Conservation (phyloP, 2,888 invertebrate species). For the Archips xylosteana region DNA sequence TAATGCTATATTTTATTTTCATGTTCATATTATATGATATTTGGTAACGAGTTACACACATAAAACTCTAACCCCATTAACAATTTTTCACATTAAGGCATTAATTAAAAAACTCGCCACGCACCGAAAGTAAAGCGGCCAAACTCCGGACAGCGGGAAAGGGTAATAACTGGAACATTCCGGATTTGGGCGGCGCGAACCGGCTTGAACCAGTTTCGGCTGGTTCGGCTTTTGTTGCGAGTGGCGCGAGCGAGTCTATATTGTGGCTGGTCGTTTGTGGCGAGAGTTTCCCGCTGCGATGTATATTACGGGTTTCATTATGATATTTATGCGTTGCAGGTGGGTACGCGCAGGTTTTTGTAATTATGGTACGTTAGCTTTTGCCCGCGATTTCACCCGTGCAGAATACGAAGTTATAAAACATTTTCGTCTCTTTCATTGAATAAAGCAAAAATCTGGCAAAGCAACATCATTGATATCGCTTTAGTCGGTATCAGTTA, state of each 20-base stretch:
- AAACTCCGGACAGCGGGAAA: conserved; percentile 13
- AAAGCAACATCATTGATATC: too few species aligned
- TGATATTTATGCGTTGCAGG: neutral
- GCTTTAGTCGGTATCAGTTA: too few species aligned
- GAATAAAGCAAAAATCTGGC: too few species aligned
- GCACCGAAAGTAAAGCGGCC: conserved; percentile 15
- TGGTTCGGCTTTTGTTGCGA: conserved; percentile 12
- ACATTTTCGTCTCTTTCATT: too few species aligned
- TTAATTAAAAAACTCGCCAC: conserved; percentile 33
- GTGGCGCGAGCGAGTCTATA: neutral
- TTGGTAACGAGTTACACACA: conserved; percentile 1
- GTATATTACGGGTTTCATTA: conserved; percentile 6
- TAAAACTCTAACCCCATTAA: conserved; percentile 18
- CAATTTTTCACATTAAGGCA: conserved; percentile 38
- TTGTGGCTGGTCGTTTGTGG: conserved; percentile 3
- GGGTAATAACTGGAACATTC: conserved; percentile 34
- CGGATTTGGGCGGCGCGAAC: conserved; percentile 8
- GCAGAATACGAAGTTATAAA: too few species aligned
- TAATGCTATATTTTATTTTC: neutral
- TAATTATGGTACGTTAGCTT: too few species aligned
- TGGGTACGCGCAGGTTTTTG: too few species aligned
- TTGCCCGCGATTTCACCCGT: too few species aligned
- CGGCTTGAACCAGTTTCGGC: conserved; percentile 1
- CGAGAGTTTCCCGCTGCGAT: neutral
- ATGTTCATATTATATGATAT: neutral